Base-by-base conservation (phyloP, 2,797 vertebrate genomes). In the Anomalospiza imberbis region DNA sequence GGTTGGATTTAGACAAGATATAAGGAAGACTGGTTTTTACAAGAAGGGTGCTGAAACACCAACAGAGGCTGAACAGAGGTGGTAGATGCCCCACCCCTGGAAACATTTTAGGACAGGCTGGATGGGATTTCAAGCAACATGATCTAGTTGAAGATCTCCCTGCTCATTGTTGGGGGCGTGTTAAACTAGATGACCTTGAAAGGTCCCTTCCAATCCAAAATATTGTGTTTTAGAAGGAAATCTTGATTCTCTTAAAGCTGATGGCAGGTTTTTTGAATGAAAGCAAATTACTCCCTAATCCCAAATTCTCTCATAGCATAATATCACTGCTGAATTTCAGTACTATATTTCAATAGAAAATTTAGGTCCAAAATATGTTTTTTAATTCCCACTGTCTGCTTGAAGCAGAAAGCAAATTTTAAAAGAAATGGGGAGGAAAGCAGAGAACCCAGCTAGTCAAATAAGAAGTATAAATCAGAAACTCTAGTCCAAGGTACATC, bases 91-190 rank as follows among this genome's bases (percentile, higher is more conserved):
- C n/a, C 48, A 80, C 3, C 2, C 15, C n/a, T 18, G 28, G 53
- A 67, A 91, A 72, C 6, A 38, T 17, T 58, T 18, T 18, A 67
- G 20, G 20, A 51, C 5, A 47, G 31, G 31, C 11, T 80, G 44
- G 48, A 67, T 4, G 3, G 28, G 32, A 75, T n/a, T 80, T 22
- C 32, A 17, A 68, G 32, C 14, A 58, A 54, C 4, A 12, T 5
- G 9, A 48, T 24, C 12, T 55, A 36, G 29, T 15, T 51, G 42
- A 65, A 45, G 29, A 45, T 13, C 4, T 12, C 24, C 28, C 38
- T 53, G 7, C 7, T 34, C 12, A 29, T 4, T 38, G 32, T 5
- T 21, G 34, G 18, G 6, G 10, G 13, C 0, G n/a, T n/a, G 2
- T 31, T 82, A 18, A 47, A 55, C 21, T 17, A 53, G 24, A 24